Conservation (phyloP, 2,113 vertebrate genomes). For the Aramus guarauna region DNA sequence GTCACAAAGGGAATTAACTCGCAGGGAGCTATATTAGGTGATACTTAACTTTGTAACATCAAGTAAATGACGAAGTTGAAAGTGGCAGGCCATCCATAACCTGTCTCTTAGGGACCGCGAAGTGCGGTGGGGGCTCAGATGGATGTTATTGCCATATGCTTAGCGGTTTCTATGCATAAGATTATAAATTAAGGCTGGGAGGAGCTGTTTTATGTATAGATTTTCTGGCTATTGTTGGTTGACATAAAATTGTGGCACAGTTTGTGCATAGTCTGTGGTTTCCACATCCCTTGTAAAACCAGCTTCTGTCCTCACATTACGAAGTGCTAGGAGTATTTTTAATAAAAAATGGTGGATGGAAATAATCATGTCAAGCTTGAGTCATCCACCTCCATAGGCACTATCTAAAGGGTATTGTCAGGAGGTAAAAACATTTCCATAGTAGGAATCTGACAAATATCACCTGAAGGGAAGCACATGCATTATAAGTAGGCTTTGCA, state of each 20-base stretch:
- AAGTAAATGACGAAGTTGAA: not conserved
- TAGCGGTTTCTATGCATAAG: not conserved
- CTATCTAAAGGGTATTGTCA: constrained; percentile 57
- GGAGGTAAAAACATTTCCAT: constrained; percentile 48
- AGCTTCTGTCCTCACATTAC: not conserved
- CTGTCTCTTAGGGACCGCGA: not conserved
- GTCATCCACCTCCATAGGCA: constrained; percentile 47
- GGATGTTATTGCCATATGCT: not conserved
- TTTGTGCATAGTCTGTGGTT: not conserved
- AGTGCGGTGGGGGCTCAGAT: not conserved
- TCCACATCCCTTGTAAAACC: not conserved
- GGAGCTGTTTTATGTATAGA: not conserved
- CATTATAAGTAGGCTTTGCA: not conserved
- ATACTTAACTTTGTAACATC: not conserved
- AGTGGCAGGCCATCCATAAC: not conserved
- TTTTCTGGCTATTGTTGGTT: not conserved
- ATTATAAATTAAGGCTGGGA: not conserved
- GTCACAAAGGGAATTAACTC: not conserved
- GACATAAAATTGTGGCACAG: not conserved
- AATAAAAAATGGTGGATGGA: constrained; percentile 54
- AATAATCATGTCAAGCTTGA: constrained; percentile 49
- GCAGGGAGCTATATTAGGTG: not conserved
- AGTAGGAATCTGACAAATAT: constrained; percentile 20
- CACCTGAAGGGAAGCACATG: constrained; percentile 38
- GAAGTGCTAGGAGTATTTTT: not conserved